Evolutionary conservation across 53 echinoderm and acorn worm genomes (phyloP), one percentile per base, ranked within the genome.

Genomic region (Antedon mediterranea): DNA sequence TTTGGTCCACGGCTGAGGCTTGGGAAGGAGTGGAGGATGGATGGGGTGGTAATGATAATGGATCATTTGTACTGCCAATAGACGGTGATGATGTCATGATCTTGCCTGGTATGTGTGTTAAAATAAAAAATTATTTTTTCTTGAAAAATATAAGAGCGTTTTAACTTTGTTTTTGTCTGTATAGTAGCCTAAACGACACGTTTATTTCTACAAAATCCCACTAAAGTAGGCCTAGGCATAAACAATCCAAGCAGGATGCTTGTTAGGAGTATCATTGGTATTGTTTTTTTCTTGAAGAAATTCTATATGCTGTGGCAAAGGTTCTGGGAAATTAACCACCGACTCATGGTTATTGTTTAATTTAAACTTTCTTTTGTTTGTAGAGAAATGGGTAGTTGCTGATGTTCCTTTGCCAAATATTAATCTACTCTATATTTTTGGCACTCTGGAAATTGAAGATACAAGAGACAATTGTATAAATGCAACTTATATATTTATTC

Each of bases 401-500:
- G 88, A 93, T 30, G 85, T 82, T 30, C 30, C 71, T 0, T 88
- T 93, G 13, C 93, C 93, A 2, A 29, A 30, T 34, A 90, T 93
- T 90, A 74, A 77, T 32, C 90, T 88, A 70, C 93, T 93, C 70
- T 82, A 79, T 78, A 88, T 93, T 83, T 90, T 90, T 32, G 93
- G 93, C 1, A 84, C 80, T 23, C 34, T 93, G 74, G 93, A 93
- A 79, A 76, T 93, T 15, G 70, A 81, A 27, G 92, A 97, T 79
- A 73, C 75, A 11, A 77, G 28, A 29, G 80, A 88, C 78, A 83
- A 84, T 74, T 43, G 77, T 31, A 30, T 93, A 30, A 85, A 90
- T 72, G 90, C 86, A 32, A 88, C 87, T 37, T 82, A 90, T 78
- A 90, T 93, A 77, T 75, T 93, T 44, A 90, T 93, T 77, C 92